Evolutionary conservation across 2,113 vertebrate species (phyloP).

Genomic region (Rhizomys pruinosus): DNA sequence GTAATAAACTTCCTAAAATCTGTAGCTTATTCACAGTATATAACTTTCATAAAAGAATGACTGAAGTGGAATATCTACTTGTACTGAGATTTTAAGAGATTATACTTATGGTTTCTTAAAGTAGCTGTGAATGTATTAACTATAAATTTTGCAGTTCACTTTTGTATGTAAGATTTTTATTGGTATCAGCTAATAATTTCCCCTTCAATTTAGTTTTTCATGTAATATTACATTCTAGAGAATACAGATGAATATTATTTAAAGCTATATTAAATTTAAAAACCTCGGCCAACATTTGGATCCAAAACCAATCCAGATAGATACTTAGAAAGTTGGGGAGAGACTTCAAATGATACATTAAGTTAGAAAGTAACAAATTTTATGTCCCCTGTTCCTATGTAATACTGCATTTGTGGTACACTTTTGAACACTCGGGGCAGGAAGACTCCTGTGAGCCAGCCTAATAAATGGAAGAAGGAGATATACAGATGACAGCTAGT

Average conservation of each 20-base stretch:
- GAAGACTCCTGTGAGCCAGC: constrained; percentile 46
- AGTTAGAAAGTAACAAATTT: background rate
- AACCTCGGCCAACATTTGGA: background rate
- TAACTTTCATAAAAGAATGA: background rate
- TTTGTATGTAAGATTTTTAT: background rate
- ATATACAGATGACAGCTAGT: constrained; percentile 52
- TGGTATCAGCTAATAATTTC: background rate
- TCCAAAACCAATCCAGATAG: constrained; percentile 10
- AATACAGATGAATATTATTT: background rate
- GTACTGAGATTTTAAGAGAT: constrained; percentile 32
- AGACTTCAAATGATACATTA: constrained; percentile 26
- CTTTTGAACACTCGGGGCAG: constrained; percentile 42
- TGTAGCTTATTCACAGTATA: constrained; percentile 11
- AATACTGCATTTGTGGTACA: background rate
- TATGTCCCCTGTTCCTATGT: background rate
- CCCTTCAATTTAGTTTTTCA: background rate
- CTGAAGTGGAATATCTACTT: constrained; percentile 23
- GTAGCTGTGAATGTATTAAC: constrained; percentile 48
- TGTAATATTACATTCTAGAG: constrained; percentile 58
- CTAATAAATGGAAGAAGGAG: constrained; percentile 52
- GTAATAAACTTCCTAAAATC: constrained; percentile 16
- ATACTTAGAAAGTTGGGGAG: background rate
- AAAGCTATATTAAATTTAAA: background rate
- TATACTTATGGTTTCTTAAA: constrained; percentile 56
- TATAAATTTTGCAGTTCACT: constrained; percentile 43